Evolutionary conservation across 2,113 vertebrate genomes (phyloP), one percentile per base, ranked within the genome.

Genomic region (Clinocottus analis): DNA sequence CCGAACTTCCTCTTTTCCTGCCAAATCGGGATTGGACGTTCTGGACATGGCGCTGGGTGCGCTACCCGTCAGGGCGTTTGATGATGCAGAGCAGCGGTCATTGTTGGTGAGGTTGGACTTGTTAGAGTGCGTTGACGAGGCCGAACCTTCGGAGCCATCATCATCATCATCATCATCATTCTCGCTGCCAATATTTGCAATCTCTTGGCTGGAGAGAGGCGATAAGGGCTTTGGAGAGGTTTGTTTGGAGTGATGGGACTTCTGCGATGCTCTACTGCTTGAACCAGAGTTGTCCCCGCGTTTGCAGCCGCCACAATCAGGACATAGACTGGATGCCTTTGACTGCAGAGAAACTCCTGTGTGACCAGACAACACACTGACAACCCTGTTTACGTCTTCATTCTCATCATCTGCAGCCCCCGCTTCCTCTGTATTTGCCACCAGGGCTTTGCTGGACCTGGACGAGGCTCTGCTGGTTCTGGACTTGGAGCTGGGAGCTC

Each of bases 281-380:
- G 79, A 71, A 19, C 2, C 37, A 37, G 83, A 74, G 35, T 25
- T 56, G 35, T 31, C 5, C 9, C 6, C 53, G 45, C 5, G 39
- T 84, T 93, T 87, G 83, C 83, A 90, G 14, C 90, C 92, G 1
- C 91, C 85, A 73, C 93, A 94, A 5, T 91, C 65, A 3, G 72
- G 29, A 77, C 93, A 95, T 21, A 85, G n/a, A 41, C 82, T 87
- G 17, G 90, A 83, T 31, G 73, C 8, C 0, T 21, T 29, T 51
- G 90, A 92, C 16, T 49, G 88, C n/a, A 9, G 47, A 83, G 88
- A 88, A 62, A 77, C 66, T 63, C 73, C 70, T 49, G 81, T 82
- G 27, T 37, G 60, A 75, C n/a, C 43, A 43, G 92, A 92, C 62
- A 84, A 84, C 29, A 69, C 82, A 82, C 89, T 92, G n/a, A 35